phyloP scores from a whole-genome alignment of 2,113 vertebrate species.

The Emydura subglobosa region DNA sequence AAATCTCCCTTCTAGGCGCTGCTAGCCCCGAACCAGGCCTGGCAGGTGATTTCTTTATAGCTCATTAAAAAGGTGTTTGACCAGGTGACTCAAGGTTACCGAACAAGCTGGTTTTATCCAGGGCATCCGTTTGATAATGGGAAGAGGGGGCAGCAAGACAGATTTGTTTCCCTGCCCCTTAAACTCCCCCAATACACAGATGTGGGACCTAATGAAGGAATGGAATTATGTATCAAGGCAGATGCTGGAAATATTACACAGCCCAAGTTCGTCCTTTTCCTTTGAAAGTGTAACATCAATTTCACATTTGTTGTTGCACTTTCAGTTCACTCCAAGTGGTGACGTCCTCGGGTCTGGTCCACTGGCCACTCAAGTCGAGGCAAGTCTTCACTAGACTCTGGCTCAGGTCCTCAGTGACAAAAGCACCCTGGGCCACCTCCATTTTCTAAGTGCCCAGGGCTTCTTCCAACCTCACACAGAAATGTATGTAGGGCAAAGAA shows the following conservation, averaged over 20 bases:
- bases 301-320: no score
- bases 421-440: not conserved
- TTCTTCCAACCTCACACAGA: not conserved
- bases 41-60: not conserved
- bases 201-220: not conserved
- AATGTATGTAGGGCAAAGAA: not conserved
- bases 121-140: not conserved
- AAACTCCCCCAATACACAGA: not conserved
- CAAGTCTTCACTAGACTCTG: fast-evolving
- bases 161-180: not conserved
- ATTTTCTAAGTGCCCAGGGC: not conserved
- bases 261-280: not conserved
- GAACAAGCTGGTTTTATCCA: not conserved
- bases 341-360: not conserved
- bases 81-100: not conserved
- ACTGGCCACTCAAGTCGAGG: not conserved
- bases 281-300: not conserved
- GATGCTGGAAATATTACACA: not conserved
- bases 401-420: not conserved
- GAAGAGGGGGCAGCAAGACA: not conserved
- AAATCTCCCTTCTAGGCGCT: not conserved
- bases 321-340: not conserved
- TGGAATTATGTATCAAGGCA: not conserved
- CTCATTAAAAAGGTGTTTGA: not conserved
- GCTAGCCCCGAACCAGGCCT: not conserved